These are phyloP conservation scores for Galeopterus variegatus DNA, from an alignment of 2,113 vertebrate species.

Conservation along the genomic window DNA sequence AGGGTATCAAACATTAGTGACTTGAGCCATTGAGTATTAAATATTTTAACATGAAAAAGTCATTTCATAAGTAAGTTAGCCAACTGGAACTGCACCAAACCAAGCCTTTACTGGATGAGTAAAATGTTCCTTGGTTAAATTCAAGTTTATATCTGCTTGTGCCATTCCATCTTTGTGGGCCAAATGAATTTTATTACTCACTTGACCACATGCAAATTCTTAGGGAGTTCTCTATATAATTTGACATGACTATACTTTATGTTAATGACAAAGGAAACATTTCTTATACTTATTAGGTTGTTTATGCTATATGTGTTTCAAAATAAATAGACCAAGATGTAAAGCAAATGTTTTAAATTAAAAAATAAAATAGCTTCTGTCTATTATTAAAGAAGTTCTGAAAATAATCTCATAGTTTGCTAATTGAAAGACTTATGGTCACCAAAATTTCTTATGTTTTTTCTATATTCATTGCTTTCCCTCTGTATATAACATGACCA, in stretches of 20 bases:
- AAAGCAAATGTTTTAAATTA: constrained; percentile 61
- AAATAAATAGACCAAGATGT: constrained; percentile 72
- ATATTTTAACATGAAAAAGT: constrained; percentile 88
- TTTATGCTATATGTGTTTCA: constrained; percentile 54
- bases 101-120: constrained; percentile 88
- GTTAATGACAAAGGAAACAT: constrained; percentile 83
- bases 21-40: constrained; percentile 85
- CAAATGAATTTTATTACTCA: constrained; percentile 88
- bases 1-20: constrained; percentile 81
- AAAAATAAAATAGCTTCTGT: not conserved
- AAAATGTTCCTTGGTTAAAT: constrained; percentile 89
- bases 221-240: constrained; percentile 86
- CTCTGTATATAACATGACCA: not conserved
- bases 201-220: constrained; percentile 89
- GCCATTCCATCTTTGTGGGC: constrained; percentile 84
- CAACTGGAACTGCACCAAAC: constrained; percentile 90
- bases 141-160: constrained; percentile 87
- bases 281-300: constrained; percentile 80
- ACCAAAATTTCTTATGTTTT: constrained; percentile 27
- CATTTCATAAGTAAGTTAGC: constrained; percentile 84
- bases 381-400: constrained; percentile 71
- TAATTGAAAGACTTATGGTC: constrained; percentile 41
- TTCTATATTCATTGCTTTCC: not conserved
- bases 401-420: constrained; percentile 49
- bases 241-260: constrained; percentile 82